Percentiles rank a stretch among this genome's conserved stretches.
Evolutionary conservation across 2,888 invertebrate genomes (phyloP).

Genomic region (Cephalotes varians): DNA sequence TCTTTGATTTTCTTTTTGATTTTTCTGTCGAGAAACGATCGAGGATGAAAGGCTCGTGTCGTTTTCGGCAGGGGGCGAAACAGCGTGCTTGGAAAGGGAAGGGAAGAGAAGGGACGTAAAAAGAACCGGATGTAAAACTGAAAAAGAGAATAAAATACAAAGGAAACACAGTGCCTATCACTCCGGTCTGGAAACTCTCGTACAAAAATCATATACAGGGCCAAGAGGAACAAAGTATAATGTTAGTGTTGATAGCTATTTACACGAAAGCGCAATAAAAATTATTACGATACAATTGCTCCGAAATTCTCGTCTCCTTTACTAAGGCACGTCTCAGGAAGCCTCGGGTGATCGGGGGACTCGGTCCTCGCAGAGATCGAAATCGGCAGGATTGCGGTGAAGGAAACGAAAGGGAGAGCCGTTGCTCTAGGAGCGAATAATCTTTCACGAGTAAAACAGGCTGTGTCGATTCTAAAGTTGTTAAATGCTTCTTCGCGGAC

Average conservation of each 20-base stretch:
- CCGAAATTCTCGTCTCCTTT: conserved; percentile 51
- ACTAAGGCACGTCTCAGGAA: conserved; percentile 27
- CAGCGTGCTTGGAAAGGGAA: background rate
- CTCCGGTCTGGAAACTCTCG: conserved; percentile 81
- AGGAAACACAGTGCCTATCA: conserved; percentile 82
- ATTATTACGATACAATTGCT: conserved; percentile 51
- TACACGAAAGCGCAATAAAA: conserved; percentile 58
- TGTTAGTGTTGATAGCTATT: conserved; percentile 56
- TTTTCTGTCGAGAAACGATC: conserved; percentile 21
- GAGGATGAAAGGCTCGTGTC: conserved; percentile 7
- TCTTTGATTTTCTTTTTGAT: background rate
- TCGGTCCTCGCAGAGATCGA: background rate
- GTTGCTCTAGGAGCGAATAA: conserved; percentile 19
- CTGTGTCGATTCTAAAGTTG: conserved; percentile 50
- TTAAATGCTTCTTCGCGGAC: conserved; percentile 45
- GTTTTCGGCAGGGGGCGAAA: conserved; percentile 5
- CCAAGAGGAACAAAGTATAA: conserved; percentile 77
- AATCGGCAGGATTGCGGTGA: background rate
- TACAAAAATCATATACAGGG: conserved; percentile 85
- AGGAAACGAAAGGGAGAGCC: background rate
- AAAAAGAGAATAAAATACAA: conserved; percentile 68
- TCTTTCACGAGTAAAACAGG: conserved; percentile 36
- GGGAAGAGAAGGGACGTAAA: conserved; percentile 1
- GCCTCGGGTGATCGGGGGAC: conserved; percentile 4
- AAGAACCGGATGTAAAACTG: conserved; percentile 16